These are phyloP conservation scores for Tenthredo mesomela DNA, from an alignment of 2,888 invertebrate species.

Conservation along the genomic window DNA sequence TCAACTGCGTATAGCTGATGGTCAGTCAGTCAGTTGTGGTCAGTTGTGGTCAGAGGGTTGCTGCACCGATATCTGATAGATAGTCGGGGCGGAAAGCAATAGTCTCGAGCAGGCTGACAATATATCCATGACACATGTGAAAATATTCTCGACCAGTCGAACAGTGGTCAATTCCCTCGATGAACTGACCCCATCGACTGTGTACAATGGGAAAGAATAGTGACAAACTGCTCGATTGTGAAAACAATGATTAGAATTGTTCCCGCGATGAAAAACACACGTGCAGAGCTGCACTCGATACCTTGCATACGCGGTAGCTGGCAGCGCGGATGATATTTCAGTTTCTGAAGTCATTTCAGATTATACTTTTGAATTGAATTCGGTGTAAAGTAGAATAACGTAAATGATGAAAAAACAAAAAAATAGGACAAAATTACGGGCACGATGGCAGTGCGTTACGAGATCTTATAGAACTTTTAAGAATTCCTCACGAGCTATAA, in stretches of 20 bases:
- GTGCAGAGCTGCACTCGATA: not conserved
- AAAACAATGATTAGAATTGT: constrained; percentile 41
- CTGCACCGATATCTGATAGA: constrained; percentile 14
- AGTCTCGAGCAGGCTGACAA: not conserved
- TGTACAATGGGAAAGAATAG: not conserved
- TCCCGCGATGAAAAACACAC: constrained; percentile 38
- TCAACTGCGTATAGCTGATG: constrained; percentile 42
- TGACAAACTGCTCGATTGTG: constrained; percentile 2
- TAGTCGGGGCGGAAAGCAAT: not conserved
- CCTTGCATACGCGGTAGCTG: not conserved
- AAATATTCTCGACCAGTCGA: constrained; percentile 25
- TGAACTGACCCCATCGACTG: not conserved
- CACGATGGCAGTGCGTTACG: constrained; percentile 7
- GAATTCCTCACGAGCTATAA: constrained; percentile 37
- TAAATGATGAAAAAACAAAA: not conserved
- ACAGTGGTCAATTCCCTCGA: constrained; percentile 40
- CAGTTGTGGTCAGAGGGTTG: constrained; percentile 31
- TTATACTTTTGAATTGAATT: not conserved
- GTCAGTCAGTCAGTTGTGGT: constrained; percentile 31
- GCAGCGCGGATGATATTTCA: not conserved
- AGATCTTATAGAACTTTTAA: constrained; percentile 47
- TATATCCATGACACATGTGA: constrained; percentile 37
- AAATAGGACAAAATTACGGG: constrained; percentile 22
- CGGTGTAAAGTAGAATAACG: not conserved
- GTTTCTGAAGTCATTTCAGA: not conserved